Base-by-base conservation (phyloP, 2,888 invertebrate genomes). In the Flexamia atlantica region DNA sequence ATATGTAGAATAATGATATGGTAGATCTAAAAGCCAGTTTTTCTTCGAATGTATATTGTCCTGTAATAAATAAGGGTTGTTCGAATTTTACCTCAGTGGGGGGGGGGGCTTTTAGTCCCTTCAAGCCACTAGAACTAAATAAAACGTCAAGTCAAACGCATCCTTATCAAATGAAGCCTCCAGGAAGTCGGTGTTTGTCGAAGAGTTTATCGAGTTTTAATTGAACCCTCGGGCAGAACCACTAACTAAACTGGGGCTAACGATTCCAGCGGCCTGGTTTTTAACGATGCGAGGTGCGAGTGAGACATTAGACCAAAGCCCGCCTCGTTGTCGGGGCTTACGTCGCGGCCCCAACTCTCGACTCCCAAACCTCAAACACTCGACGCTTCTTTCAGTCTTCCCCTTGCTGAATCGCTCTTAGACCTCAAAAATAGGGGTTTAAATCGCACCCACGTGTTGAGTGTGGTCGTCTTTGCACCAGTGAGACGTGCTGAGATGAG, bases 171-270 rank as follows among this genome's bases (percentile, higher is more conserved):
- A n/a, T n/a, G n/a, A n/a, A n/a, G n/a, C 40, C 12, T 12, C 46
- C 46, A 46, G 7, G 12, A 46, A 46, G 46, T 46, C 14, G 7
- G 14, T 12, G 46, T 46, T 17, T 14, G 12, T 2, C 17, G 46
- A 9, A 17, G 12, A 46, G 14, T 25, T 23, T 23, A 23, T 23
- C 14, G 57, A 57, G 57, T 57, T 57, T 57, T 57, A 57, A 25
- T 23, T 57, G 23, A 57, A 57, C 57, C 50, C 50, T 57, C 23
- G 12, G 25, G 57, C 46, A 10, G 14, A 36, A 36, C n/a, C 4
- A 50, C n/a, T n/a, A n/a, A n/a, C n/a, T n/a, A n/a, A 53, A 53
- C 53, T 53, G n/a, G 53, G 57, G 23, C 57, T 57, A 57, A 57
- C 57, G 57, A 57, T 23, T 50, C 50, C 50, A 36, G 2, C 46